Evolutionary conservation across 2,113 vertebrate genomes (phyloP).

Genomic region (Labeo rohita): DNA sequence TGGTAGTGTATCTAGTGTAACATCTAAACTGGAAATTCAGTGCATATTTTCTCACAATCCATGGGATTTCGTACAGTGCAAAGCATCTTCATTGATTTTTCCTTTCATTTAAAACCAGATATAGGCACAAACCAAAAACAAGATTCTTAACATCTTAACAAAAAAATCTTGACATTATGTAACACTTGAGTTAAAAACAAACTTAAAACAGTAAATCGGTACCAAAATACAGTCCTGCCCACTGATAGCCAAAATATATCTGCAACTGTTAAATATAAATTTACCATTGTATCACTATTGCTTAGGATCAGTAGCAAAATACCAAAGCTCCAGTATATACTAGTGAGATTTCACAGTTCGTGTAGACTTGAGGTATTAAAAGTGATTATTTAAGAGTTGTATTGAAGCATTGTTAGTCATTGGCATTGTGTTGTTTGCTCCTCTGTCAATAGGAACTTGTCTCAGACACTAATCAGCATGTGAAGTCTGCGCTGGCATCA

Average conservation of each 20-base stretch:
- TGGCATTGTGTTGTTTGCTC: background rate
- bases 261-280: background rate
- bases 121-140: background rate
- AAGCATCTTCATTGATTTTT: too few relatives aligned
- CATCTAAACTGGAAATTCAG: background rate
- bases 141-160: background rate
- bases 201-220: background rate
- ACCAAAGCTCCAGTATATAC: background rate
- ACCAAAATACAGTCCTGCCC: background rate
- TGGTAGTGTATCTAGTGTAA: too few relatives aligned
- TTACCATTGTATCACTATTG: background rate
- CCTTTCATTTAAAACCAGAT: too few relatives aligned
- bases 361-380: background rate
- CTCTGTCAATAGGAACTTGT: conserved; percentile 83
- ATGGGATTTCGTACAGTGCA: background rate
- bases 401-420: conserved; percentile 16
- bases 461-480: conserved; percentile 91
- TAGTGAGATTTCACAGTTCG: background rate
- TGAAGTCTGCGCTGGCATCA: conserved; percentile 90
- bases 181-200: background rate
- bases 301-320: background rate
- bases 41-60: background rate
- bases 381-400: background rate
- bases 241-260: background rate
- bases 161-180: background rate